Evolutionary conservation across 2,888 invertebrate genomes (phyloP), one percentile per base, ranked within the genome.

Genomic region (Agriotes lineatus): DNA sequence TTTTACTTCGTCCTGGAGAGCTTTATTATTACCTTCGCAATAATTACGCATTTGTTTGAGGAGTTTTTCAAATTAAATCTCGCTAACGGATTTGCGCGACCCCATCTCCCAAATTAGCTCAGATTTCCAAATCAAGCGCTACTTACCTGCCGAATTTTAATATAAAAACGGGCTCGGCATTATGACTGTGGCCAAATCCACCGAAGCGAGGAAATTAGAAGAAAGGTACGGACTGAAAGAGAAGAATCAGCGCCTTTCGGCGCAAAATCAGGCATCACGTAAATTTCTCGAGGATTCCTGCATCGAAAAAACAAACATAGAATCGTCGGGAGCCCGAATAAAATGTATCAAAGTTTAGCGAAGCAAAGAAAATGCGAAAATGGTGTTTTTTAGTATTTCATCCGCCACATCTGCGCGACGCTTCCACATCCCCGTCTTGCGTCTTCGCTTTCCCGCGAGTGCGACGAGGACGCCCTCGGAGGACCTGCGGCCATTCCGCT

Each of bases 291-390:
- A 58, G 35, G 42, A 45, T 45, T 67, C 30, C 22, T 54, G 35
- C 37, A 52, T 39, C 37, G 25, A 63, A 44, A 63, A 68, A 68
- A 68, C 63, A 68, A 68, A 68, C 68, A 68, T 48, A 20, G 56
- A 48, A 58, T 50, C 65, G 58, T 58, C 58, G 63, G 35, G 58
- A 35, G 25, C 61, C 67, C 68, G 45, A 70, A 70, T 72, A 69
- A 71, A 72, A 72, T 71, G 70, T 72, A 71, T 72, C 72, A 70
- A 69, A 71, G 72, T 72, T 70, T 67, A 65, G 67, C 64, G 72
- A 71, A 69, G 69, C 69, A 68, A 69, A 64, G 65, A 67, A 72
- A 70, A 72, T 70, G 72, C 52, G 72, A 72, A 72, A 72, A 72
- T 69, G 62, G 70, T 63, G 62, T 66, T 64, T 57, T 67, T 70